Conservation (phyloP, 2,113 vertebrate genomes). For the Mus musculus region DNA sequence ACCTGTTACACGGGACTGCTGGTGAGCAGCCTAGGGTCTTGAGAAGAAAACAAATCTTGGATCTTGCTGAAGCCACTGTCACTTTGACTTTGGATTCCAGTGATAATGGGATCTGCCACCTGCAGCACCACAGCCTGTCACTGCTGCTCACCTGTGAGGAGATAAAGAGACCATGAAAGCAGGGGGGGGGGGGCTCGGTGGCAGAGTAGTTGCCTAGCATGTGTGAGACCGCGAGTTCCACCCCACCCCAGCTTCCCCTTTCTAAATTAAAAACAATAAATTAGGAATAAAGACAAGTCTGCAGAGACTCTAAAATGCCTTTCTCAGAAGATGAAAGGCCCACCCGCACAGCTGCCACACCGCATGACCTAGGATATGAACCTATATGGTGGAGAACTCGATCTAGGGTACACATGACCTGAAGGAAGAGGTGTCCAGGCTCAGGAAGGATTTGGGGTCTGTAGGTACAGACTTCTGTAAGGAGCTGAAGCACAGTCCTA, state of each 20-base stretch:
- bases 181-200: background rate
- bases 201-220: background rate
- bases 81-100: background rate
- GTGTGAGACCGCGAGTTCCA: background rate
- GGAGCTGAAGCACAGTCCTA: background rate
- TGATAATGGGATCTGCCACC: background rate
- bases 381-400: fast-evolving
- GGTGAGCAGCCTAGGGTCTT: background rate
- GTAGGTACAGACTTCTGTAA: background rate
- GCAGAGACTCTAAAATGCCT: background rate
- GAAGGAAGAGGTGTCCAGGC: background rate
- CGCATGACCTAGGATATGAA: fast-evolving
- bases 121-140: background rate
- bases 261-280: background rate
- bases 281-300: background rate
- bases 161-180: background rate
- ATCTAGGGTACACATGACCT: background rate
- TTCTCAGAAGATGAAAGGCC: background rate
- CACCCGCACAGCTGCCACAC: background rate
- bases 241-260: background rate
- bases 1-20: background rate
- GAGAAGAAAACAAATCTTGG: background rate
- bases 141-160: background rate
- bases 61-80: background rate
- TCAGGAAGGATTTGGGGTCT: background rate